These are phyloP conservation scores for Strigops habroptila DNA, from an alignment of 2,113 vertebrate genomes.

Conservation along the genomic window DNA sequence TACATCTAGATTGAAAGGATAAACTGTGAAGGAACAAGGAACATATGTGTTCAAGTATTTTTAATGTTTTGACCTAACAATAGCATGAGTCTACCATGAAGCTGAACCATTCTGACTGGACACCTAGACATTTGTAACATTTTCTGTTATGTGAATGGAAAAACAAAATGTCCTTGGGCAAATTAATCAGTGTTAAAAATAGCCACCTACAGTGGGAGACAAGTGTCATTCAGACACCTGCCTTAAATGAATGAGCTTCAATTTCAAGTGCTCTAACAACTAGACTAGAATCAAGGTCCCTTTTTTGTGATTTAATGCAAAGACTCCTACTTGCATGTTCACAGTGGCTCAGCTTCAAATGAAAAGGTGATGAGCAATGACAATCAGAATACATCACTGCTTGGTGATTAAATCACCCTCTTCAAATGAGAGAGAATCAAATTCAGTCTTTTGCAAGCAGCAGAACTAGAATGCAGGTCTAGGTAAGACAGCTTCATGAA, in stretches of 20 bases:
- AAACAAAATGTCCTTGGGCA: neutral
- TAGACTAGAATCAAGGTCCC: neutral
- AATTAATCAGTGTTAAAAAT: slow-evolving; percentile 34
- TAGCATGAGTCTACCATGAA: neutral
- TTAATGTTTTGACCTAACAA: neutral
- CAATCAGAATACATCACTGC: neutral
- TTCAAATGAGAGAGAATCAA: neutral
- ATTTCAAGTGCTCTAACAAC: slow-evolving; percentile 29
- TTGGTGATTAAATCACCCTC: neutral
- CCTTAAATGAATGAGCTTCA: slow-evolving; percentile 30
- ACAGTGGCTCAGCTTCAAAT: neutral
- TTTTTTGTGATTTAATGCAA: slow-evolving; percentile 1
- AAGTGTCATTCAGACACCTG: slow-evolving; percentile 40
- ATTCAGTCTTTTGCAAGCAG: neutral
- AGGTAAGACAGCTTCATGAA: neutral
- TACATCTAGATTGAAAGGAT: neutral
- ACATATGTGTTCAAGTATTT: neutral
- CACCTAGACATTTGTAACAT: neutral
- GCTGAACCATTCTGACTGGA: neutral
- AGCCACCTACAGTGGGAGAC: neutral
- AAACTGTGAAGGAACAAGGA: neutral
- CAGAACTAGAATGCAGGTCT: neutral
- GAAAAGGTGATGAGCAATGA: neutral
- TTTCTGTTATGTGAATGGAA: neutral
- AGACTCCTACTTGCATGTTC: neutral